phyloP scores from a whole-genome alignment of 2,113 vertebrate species.

The Glaucidium brasilianum region DNA sequence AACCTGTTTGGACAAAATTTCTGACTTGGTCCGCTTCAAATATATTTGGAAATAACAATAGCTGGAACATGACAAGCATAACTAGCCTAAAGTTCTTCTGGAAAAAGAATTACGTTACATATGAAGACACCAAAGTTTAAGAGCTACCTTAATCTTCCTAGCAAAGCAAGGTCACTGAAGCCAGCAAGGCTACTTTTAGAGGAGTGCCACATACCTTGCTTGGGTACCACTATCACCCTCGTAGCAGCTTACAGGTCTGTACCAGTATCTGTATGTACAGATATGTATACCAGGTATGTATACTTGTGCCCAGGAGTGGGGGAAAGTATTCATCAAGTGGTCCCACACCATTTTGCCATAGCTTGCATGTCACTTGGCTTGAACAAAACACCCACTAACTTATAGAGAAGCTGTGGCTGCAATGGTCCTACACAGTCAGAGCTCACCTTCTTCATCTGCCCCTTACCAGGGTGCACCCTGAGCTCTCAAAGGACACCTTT shows the following conservation, averaged over 20 bases:
- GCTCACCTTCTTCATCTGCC: neutral
- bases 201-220: accelerated
- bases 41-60: neutral
- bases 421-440: accelerated
- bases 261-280: neutral
- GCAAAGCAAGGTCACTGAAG: neutral
- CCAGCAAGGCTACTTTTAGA: neutral
- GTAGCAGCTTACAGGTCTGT: neutral
- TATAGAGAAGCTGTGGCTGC: neutral
- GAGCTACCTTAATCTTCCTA: neutral
- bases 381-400: accelerated
- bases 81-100: neutral
- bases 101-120: neutral
- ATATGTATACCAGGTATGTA: neutral
- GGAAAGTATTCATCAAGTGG: too few species aligned
- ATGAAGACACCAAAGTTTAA: neutral
- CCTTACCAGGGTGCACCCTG: neutral
- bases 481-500: neutral
- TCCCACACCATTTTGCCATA: neutral
- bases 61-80: neutral
- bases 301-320: accelerated
- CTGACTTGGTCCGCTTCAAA: neutral
- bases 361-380: neutral
- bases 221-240: neutral
- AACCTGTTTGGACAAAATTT: neutral